Percentiles rank a stretch among this genome's conserved stretches.
These are phyloP conservation scores for Pristionchus exspectatus DNA, from an alignment of 2,888 invertebrate species.

Conservation along the genomic window DNA sequence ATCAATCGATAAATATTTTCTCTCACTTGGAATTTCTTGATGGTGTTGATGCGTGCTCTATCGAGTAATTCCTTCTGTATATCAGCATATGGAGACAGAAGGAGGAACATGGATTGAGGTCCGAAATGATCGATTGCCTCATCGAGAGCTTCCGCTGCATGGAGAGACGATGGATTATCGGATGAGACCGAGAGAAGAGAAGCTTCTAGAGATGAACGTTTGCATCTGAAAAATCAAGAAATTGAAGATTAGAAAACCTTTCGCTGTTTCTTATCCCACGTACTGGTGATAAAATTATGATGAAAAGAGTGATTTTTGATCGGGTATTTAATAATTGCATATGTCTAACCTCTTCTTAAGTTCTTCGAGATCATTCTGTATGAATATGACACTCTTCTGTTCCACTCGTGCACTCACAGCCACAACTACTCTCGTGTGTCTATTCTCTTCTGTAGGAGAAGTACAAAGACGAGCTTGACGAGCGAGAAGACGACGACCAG, in stretches of 20 bases:
- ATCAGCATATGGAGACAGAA: conserved; percentile 82
- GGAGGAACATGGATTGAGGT: conserved; percentile 73
- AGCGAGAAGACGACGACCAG: conserved; percentile 85
- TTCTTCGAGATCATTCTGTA: conserved; percentile 74
- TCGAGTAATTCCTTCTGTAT: conserved; percentile 91
- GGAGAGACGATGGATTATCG: background rate
- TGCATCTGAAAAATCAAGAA: conserved; percentile 62
- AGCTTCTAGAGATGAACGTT: conserved; percentile 70
- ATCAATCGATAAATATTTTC: background rate
- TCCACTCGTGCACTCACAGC: conserved; percentile 69
- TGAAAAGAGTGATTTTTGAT: no score
- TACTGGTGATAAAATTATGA: no score
- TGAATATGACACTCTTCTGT: conserved; percentile 63
- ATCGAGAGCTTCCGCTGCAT: conserved; percentile 72
- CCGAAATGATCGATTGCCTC: conserved; percentile 77
- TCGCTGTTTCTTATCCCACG: no score
- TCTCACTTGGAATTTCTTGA: conserved; percentile 87
- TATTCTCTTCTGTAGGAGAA: conserved; percentile 80
- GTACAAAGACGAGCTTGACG: conserved; percentile 87
- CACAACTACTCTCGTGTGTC: conserved; percentile 73
- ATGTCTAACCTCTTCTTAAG: conserved; percentile 67
- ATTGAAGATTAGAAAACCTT: no score
- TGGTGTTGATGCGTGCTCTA: conserved; percentile 94
- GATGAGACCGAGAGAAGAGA: conserved; percentile 67
- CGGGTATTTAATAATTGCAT: background rate